Evolutionary conservation across 2,888 invertebrate species (phyloP).

Genomic region (Clistopyga incitator): DNA sequence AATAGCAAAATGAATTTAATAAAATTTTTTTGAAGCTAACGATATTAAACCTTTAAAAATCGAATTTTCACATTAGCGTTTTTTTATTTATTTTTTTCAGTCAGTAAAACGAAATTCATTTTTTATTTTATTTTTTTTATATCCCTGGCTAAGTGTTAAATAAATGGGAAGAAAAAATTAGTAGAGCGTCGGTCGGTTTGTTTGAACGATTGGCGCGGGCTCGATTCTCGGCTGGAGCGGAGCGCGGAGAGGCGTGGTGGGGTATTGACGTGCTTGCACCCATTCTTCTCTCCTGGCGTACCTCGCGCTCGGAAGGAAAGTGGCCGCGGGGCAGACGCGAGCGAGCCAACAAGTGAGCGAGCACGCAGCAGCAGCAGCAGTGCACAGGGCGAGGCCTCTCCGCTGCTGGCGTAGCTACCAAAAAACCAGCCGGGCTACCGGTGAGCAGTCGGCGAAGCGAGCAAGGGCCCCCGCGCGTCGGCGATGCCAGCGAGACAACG

Average conservation of each 20-base stretch:
- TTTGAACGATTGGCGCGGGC: conserved; percentile 25
- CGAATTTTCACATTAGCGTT: too few species aligned
- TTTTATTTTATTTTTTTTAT: too few species aligned
- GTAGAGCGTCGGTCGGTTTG: not conserved
- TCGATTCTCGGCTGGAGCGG: conserved; percentile 32
- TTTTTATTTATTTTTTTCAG: too few species aligned
- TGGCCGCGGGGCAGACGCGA: conserved; percentile 75
- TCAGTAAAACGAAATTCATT: too few species aligned
- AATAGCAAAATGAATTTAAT: too few species aligned
- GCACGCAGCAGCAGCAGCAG: too few species aligned
- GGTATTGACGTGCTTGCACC: conserved; percentile 42
- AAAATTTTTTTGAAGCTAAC: too few species aligned
- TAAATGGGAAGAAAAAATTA: not conserved
- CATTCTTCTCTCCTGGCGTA: conserved; percentile 66
- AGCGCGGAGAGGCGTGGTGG: conserved; percentile 28
- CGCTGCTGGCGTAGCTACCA: conserved; percentile 76
- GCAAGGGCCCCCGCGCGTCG: conserved; percentile 40
- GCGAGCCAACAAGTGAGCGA: conserved; percentile 39
- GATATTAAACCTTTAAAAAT: too few species aligned
- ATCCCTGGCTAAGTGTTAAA: too few species aligned
- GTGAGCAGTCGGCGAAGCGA: conserved; percentile 54
- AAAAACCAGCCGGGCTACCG: conserved; percentile 83
- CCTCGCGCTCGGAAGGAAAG: conserved; percentile 74
- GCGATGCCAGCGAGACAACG: conserved; percentile 45
- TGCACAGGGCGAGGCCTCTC: conserved; percentile 50